Evolutionary conservation across 2,113 vertebrate genomes (phyloP), one percentile per base, ranked within the genome.

Genomic region (Oreochromis niloticus): DNA sequence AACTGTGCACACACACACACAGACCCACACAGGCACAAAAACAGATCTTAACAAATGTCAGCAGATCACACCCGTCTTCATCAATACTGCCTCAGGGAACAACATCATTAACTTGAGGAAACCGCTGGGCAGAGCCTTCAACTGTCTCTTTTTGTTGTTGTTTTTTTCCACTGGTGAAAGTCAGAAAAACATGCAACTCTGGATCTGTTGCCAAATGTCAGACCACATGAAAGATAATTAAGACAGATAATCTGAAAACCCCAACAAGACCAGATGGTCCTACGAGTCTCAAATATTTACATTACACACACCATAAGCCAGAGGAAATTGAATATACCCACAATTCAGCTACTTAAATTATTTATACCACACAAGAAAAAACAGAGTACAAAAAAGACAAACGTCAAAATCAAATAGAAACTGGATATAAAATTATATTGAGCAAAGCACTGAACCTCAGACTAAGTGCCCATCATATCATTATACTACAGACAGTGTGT

Each of bases 181-280:
- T 36, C 57, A 83, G 46, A 0, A 52, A 89, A 81, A 54, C 55
- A 81, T 19, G 50, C n/a, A 78, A 61, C 32, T 83, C 55, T 36
- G 71, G 27, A 78, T 56, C 81, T 32, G 59, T 8, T 73, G 52
- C 83, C 80, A 84, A 86, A 90, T 84, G 91, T 86, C 80, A 80
- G 56, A 80, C 27, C 73, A 32, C 41, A 89, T 55, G 16, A 83
- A 34, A 66, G n/a, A 34, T 56, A 78, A 89, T 89, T 86, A 75
- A 84, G 56, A 82, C 52, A 39, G 87, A 39, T 57, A 32, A 43
- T 27, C 22, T 75, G 34, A 83, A 57, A 79, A 90, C 39, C 34
- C 48, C 57, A 73, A 55, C 13, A 5, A 78, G 22, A 66, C 19
- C 41, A 86, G 85, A 85, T 85, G 79, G 36, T 50, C 19, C 52